Evolutionary conservation across 2,113 vertebrate species (phyloP).

Genomic region (Corydoras sp.): DNA sequence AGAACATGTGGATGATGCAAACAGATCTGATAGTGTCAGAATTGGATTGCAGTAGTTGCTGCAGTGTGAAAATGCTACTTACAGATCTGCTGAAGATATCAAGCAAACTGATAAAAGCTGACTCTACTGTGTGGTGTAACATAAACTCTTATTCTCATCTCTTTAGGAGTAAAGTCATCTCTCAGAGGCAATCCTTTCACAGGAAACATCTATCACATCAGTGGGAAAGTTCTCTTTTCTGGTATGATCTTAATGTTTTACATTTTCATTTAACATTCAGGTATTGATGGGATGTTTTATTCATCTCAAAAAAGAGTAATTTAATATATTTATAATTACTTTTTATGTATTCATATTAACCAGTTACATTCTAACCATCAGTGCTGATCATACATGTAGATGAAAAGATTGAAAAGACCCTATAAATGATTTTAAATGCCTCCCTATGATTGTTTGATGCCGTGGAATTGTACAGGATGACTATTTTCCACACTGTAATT

Average conservation of each 20-base stretch:
- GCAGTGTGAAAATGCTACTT: conserved; percentile 9
- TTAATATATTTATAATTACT: no score
- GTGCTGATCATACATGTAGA: no score
- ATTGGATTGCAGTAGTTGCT: not conserved
- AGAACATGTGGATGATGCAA: conserved; percentile 24
- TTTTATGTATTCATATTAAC: no score
- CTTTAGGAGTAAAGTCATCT: conserved; percentile 77
- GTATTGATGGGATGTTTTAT: no score
- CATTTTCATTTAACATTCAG: not conserved
- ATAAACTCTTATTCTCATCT: conserved; percentile 30
- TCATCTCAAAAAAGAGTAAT: no score
- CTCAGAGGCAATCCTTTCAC: conserved; percentile 78
- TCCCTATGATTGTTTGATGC: no score
- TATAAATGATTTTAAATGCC: no score
- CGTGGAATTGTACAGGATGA: no score
- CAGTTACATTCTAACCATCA: no score
- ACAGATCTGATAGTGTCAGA: conserved; percentile 9
- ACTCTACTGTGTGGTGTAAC: conserved; percentile 14
- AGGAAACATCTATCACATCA: conserved; percentile 89
- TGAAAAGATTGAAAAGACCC: no score
- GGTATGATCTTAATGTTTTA: conserved; percentile 62
- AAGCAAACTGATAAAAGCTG: conserved; percentile 16
- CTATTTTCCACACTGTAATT: no score
- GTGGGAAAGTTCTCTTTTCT: conserved; percentile 85
- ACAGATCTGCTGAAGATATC: conserved; percentile 18